A percentile compares a stretch with the other conserved stretches of the same genome.
phyloP scores from a whole-genome alignment of 2,888 invertebrate species.

The Cataglyphis albicans region DNA sequence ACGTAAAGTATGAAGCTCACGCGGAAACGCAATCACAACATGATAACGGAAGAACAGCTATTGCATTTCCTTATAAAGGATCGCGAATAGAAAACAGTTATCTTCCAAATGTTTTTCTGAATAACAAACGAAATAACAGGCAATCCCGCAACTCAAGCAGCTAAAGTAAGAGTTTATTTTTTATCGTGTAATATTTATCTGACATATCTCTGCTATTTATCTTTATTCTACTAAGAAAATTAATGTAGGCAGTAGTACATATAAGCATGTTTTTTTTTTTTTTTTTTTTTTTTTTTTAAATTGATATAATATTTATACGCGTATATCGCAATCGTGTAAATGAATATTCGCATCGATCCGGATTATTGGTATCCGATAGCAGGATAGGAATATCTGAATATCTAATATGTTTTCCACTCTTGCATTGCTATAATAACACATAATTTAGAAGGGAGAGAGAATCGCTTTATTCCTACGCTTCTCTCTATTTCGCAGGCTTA shows the following conservation, averaged over 20 bases:
- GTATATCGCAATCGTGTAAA: conserved; percentile 20
- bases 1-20: conserved; percentile 30
- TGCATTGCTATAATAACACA: not conserved
- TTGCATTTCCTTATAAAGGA: not conserved
- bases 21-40: conserved; percentile 30
- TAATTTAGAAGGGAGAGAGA: conserved; percentile 5
- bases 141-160: not conserved
- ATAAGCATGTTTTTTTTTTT: not conserved
- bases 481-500: conserved; percentile 19
- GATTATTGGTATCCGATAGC: conserved; percentile 25
- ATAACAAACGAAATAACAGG: not conserved
- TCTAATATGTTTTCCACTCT: conserved; percentile 9
- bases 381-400: conserved; percentile 5
- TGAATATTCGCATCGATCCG: conserved; percentile 18
- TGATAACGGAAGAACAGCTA: not conserved
- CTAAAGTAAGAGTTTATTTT: not conserved
- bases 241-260: not conserved
- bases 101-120: not conserved
- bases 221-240: not conserved
- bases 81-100: not conserved
- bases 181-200: not conserved
- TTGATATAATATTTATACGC: not conserved
- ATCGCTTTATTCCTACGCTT: conserved; percentile 17
- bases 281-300: not conserved
- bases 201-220: not conserved